Evolutionary conservation across 2,797 vertebrate species (phyloP).

Genomic region (Tadarida brasiliensis): DNA sequence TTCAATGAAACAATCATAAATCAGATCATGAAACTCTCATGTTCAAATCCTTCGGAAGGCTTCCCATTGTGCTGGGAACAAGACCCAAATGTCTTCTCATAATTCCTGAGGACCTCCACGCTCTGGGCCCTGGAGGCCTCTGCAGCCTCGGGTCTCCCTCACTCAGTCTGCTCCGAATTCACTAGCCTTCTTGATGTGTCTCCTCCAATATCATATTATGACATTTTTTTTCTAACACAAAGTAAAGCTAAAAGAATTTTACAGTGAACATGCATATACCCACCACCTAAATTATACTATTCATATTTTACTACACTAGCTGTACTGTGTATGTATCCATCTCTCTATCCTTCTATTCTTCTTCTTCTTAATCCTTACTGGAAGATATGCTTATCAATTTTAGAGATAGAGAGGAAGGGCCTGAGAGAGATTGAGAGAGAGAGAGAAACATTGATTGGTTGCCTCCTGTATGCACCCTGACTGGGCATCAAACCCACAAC

Average conservation of each 20-base stretch:
- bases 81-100: background rate
- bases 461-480: too few relatives aligned
- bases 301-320: background rate
- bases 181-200: background rate
- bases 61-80: background rate
- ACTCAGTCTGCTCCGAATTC: background rate
- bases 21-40: background rate
- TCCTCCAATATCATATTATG: background rate
- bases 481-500: too few relatives aligned
- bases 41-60: background rate
- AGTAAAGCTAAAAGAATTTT: background rate
- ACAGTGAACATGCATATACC: background rate
- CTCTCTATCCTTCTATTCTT: too few relatives aligned
- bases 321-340: background rate
- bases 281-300: background rate
- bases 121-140: background rate
- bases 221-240: background rate
- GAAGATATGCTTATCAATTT: too few relatives aligned
- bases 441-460: too few relatives aligned
- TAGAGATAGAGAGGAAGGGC: too few relatives aligned
- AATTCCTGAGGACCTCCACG: background rate
- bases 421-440: too few relatives aligned
- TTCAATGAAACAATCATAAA: background rate
- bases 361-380: too few relatives aligned
- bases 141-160: background rate